Evolutionary conservation across 1,140 invertebrate genomes (phyloP), one percentile per base, ranked within the genome.

Genomic region (Marisa cornuarietis): DNA sequence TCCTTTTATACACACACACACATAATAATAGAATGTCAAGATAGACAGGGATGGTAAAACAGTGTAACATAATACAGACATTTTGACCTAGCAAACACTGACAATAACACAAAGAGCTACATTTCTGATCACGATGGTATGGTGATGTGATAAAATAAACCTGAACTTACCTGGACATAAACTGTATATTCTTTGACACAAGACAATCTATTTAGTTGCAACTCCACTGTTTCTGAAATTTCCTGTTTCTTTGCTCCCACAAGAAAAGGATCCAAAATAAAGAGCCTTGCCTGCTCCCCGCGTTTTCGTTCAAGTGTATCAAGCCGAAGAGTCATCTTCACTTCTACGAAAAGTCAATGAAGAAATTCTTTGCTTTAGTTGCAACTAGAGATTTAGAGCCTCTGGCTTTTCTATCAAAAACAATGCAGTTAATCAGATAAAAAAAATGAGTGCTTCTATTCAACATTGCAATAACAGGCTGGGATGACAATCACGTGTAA

Each of bases 221-320:
- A 26, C 52, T 74, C 58, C 52, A 79, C 69, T 8, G 26, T 66
- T 13, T 63, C 54, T 18, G 76, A 74, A 13, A 54, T 62, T 42
- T 79, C 77, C 42, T 79, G 52, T 61, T 79, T 63, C 77, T 78
- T 62, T 8, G 62, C 10, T 3, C 54, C 80, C 42, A 63, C 42
- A 20, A 71, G n/a, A 54, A n/a, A 0, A 11, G 76, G 24, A 6
- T 11, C 14, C 10, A n/a, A 24, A 14, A 81, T n/a, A 71, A 84
- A 84, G 63, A 84, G 63, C 49, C 83, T 74, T 63, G 62, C n/a
- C 49, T 79, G 71, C 49, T 82, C 83, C n/a, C 71, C 73, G 51
- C 83, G 69, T 49, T 84, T 79, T n/a, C 81, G 76, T 58, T 82
- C 81, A 31, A 82, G 68, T 16, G 81, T 82, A 66, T 84, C 83